Conservation (phyloP, 2,113 vertebrate species). For the Ictidomys tridecemlineatus region DNA sequence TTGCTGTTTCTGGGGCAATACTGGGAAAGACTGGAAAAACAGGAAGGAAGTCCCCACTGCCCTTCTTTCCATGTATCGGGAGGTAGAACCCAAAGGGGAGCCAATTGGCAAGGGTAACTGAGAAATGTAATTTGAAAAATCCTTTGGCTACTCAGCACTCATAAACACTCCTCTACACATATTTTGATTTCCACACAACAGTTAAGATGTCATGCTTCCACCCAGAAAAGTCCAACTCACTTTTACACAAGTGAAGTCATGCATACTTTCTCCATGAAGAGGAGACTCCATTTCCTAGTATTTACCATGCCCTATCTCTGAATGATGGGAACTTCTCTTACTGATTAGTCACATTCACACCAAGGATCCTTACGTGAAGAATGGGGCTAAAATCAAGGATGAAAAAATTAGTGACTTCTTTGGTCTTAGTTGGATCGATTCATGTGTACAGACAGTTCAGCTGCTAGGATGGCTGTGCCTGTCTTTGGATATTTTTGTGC, state of each 20-base stretch:
- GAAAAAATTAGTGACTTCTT: not conserved
- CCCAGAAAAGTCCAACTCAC: not conserved
- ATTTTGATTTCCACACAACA: not conserved
- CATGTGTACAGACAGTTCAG: not conserved
- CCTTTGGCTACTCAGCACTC: not conserved
- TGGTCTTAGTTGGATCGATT: not conserved
- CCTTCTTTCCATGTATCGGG: not conserved
- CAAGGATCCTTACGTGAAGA: not conserved
- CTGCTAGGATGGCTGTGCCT: not conserved
- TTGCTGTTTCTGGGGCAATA: not conserved
- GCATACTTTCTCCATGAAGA: not conserved
- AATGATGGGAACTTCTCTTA: not conserved
- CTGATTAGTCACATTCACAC: not conserved
- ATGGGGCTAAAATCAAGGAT: not conserved
- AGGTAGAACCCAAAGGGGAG: slow-evolving; percentile 27
- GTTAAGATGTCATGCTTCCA: not conserved
- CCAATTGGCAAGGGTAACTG: not conserved
- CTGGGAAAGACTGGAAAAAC: not conserved
- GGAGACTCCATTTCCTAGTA: not conserved
- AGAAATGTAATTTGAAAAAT: slow-evolving; percentile 18
- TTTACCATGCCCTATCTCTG: not conserved
- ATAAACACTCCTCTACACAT: not conserved
- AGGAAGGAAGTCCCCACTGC: slow-evolving; percentile 29
- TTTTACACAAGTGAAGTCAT: not conserved
- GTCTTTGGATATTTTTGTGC: not conserved